A percentile compares a stretch with the other conserved stretches of the same genome.
These are phyloP conservation scores for Clivina fossor DNA, from an alignment of 2,888 invertebrate species.

Conservation along the genomic window DNA sequence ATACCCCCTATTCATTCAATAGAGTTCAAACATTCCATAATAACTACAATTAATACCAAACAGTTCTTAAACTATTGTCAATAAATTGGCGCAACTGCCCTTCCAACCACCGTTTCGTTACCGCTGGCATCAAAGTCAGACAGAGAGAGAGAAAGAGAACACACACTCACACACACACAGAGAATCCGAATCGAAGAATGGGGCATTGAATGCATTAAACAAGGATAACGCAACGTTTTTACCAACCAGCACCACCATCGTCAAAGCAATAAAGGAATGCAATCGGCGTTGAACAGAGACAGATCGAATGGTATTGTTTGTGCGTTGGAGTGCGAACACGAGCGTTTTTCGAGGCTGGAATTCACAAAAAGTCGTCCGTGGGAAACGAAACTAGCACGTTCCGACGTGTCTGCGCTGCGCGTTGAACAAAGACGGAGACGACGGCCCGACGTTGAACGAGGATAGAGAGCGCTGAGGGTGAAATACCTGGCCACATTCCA, in stretches of 20 bases:
- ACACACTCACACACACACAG: no score
- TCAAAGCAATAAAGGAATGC: not conserved
- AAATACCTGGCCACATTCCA: constrained; percentile 23
- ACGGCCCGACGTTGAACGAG: not conserved
- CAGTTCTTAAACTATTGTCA: no score
- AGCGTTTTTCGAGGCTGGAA: constrained; percentile 19
- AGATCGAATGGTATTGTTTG: not conserved
- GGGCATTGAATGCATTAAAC: not conserved
- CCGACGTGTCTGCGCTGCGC: not conserved
- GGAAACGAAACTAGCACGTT: constrained; percentile 17
- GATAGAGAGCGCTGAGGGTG: constrained; percentile 7
- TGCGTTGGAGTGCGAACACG: not conserved
- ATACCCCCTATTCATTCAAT: no score
- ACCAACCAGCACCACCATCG: no score
- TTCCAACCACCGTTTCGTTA: not conserved
- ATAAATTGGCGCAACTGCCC: not conserved
- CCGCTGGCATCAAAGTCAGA: constrained; percentile 1
- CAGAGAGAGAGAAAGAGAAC: no score
- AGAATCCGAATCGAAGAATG: no score
- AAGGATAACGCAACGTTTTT: not conserved
- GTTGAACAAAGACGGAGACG: not conserved
- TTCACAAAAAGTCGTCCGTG: constrained; percentile 30
- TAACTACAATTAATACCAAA: no score
- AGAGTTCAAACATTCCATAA: no score
- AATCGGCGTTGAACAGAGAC: not conserved